These are phyloP conservation scores for Atta cephalotes DNA, from an alignment of 1,140 invertebrate genomes.

Conservation along the genomic window DNA sequence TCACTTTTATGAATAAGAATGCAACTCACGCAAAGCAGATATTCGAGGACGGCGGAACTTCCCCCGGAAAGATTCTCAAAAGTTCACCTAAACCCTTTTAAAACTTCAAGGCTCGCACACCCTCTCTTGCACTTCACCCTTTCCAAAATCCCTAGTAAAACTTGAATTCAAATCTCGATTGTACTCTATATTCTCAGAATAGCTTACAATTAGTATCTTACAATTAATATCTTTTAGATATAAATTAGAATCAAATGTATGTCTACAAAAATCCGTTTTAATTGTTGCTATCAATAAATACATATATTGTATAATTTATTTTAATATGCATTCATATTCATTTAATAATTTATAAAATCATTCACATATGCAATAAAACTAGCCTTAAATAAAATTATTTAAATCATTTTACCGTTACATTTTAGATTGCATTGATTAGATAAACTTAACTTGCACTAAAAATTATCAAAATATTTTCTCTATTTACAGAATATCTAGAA, in stretches of 20 bases:
- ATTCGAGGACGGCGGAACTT: slow-evolving; percentile 39
- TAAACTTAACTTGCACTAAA: neutral
- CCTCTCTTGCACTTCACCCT: slow-evolving; percentile 13
- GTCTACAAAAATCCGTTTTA: neutral
- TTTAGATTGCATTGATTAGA: neutral
- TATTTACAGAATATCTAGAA: neutral
- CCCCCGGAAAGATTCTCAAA: slow-evolving; percentile 23
- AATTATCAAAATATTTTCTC: neutral
- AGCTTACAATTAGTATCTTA: neutral
- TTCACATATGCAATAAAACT: neutral
- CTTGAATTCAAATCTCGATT: slow-evolving; percentile 55
- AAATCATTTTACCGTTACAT: neutral
- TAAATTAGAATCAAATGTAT: neutral
- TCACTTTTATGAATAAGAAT: slow-evolving; percentile 62
- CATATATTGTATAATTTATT: neutral
- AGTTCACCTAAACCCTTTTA: slow-evolving; percentile 61
- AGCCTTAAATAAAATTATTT: slow-evolving; percentile 7
- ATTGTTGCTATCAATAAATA: neutral
- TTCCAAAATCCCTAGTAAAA: slow-evolving; percentile 44
- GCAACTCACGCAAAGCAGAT: slow-evolving; percentile 54
- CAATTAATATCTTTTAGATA: slow-evolving; percentile 18
- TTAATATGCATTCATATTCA: neutral
- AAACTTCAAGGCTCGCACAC: slow-evolving; percentile 39
- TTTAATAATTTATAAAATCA: neutral
- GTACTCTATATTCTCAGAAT: neutral